Evolutionary conservation across 2,113 vertebrate genomes (phyloP), one percentile per base, ranked within the genome.

Genomic region (Aptenodytes forsteri): DNA sequence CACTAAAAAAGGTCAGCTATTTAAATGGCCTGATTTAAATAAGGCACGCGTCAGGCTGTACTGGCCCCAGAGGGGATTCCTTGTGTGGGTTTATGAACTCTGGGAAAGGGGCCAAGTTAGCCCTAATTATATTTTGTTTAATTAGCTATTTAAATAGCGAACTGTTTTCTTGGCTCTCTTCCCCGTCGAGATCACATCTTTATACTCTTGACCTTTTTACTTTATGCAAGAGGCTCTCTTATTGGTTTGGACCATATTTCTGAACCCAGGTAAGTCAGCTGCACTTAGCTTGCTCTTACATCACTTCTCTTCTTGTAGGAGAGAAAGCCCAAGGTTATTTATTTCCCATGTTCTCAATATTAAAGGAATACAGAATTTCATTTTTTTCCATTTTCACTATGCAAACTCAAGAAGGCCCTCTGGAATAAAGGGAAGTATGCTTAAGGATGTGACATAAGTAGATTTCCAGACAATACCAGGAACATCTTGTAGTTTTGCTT

Each of bases 61-160:
- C 65, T 67, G 56, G 55, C 95, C 96, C 80, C 95, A 47, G 46
- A 77, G 94, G 94, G 96, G 78, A 84, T 90, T 86, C 87, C 81
- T 92, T 81, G 54, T 95, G 92, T 97, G 73, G n/a, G 21, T 97
- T 98, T 98, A 98, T 95, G 97, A 98, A 98, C 97, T 98, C 97
- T 93, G 97, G 98, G 97, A 98, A 93, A 96, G 93, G 71, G 96
- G 94, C 97, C 97, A 98, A 92, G 87, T 89, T 91, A 96, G 80
- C 77, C 84, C 83, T 98, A 97, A 97, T 98, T 98, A 96, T 97
- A 97, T 97, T 98, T 97, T 97, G 95, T 98, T 98, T 98, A 98
- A 97, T 95, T 93, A 80, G 88, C 90, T 95, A 95, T 85, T 98
- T 98, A 97, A 98, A 98, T 96, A 97, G 78, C 11, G 36, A 96